Evolutionary conservation across 2,113 vertebrate species (phyloP), one percentile per base, ranked within the genome.

Genomic region (Colaptes auratus): DNA sequence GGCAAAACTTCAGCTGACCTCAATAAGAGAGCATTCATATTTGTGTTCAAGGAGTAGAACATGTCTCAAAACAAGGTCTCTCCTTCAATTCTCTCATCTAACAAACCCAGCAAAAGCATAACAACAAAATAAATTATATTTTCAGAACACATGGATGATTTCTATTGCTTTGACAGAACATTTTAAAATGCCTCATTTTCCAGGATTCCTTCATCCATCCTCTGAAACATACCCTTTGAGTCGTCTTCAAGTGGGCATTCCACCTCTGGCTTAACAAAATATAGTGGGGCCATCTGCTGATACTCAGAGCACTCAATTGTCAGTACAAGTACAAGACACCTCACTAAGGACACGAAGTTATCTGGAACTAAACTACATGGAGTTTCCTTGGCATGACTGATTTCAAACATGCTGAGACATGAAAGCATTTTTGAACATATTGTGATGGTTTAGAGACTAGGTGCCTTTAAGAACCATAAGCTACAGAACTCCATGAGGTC

Each of bases 261-360:
- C 8, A 36, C 15, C 42, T 46, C 48, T 48, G 3, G 4, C 21
- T 67, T 75, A 89, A 72, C 13, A 59, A 53, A 89, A 79, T 10
- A 2, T 2, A 6, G 10, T 12, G 4, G 3, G 3, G 7, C 6
- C 13, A 18, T 15, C 4, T 10, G 15, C 13, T 2, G 56, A 5
- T 2, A 33, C 11, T 19, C n/a, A 35, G 55, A 61, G 73, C 3
- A 42, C 9, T 36, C 27, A 61, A 4, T 35, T 66, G 12, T 27
- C 42, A 56, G 2, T 30, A 18, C 35, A 73, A n/a, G 12, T 44
- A 46, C 17, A 56, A 31, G 12, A 46, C n/a, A 42, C 4, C 24
- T 80, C 69, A 75, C 1, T 0, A 25, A 72, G 44, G 14, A 60
- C 31, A 48, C 8, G 10, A 42, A 23, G 4, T 30, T 58, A 27